Percentiles rank a stretch among this genome's conserved stretches.
Conservation (phyloP, 37 sponge, comb jelly and placozoan species). For the Chondrosia reniformis region DNA sequence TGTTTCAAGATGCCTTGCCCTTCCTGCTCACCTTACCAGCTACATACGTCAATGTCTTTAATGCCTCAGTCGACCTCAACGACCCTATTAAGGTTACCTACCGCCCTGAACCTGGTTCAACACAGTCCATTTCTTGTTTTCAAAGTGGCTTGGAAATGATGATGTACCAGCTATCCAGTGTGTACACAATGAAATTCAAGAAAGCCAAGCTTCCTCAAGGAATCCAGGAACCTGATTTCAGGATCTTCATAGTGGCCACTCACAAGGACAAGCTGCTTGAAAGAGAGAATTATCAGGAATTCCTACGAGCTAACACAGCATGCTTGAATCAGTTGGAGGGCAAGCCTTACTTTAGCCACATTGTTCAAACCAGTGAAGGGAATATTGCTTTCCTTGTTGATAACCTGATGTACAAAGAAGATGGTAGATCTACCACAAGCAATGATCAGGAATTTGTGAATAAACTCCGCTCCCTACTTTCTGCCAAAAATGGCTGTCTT, state of each 20-base stretch:
- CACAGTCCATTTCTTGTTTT: too few species aligned
- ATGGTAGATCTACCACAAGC: not conserved
- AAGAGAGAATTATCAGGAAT: not conserved
- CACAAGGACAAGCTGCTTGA: not conserved
- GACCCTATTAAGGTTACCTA: not conserved
- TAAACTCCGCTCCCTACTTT: not conserved
- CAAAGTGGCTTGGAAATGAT: not conserved
- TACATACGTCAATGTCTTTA: not conserved
- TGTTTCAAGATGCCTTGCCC: conserved; percentile 5
- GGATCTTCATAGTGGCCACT: not conserved
- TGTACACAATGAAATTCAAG: not conserved
- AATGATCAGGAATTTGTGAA: not conserved
- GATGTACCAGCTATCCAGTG: not conserved
- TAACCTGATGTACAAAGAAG: not conserved
- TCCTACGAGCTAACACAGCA: not conserved
- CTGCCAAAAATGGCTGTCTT: not conserved
- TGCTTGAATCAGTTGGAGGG: too few species aligned
- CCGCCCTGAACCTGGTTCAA: not conserved
- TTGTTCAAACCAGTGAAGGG: not conserved
- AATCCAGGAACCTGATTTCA: not conserved
- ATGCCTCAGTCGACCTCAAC: not conserved
- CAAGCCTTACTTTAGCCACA: not conserved
- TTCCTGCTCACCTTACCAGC: not conserved
- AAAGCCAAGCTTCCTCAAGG: not conserved
- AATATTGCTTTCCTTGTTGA: not conserved